Evolutionary conservation across 2,113 vertebrate species (phyloP), one percentile per base, ranked within the genome.

Genomic region (Alligator sinensis): DNA sequence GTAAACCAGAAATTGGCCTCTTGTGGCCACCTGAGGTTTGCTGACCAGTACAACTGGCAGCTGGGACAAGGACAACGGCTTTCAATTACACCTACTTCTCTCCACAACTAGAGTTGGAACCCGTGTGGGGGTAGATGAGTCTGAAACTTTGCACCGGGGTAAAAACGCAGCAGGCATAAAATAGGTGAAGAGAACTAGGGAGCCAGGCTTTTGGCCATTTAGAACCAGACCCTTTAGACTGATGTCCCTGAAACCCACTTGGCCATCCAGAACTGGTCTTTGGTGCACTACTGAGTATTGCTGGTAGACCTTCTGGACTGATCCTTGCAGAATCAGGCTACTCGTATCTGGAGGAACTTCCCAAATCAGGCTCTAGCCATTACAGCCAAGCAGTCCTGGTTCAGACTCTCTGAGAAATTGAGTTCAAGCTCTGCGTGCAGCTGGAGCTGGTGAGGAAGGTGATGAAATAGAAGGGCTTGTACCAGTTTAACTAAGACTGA

Each of bases 61-160:
- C 75, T 91, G 70, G 63, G 58, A 82, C 1, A 16, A 68, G 84
- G 16, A 3, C 19, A 25, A 74, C n/a, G 85, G 74, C 77, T 78
- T 77, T 59, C 63, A 82, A 0, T 57, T 2, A 4, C n/a, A 6
- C 9, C 54, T 86, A 11, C 30, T 24, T 38, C 72, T 88, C 38
- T 24, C 21, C 63, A 5, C 17, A 21, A 18, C 2, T n/a, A 11
- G 34, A 2, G 2, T 6, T 4, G 64, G 5, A 61, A 47, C 0
- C 64, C 19, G 5, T n/a, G 27, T 21, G 30, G 68, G 30, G 11
- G 13, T 47, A 21, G 21, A 72, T 18, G 34, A 72, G 34, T 30
- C 21, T 70, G 77, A 77, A 60, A 30, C 64, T 76, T 84, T 82
- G 61, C 4, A 6, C 16, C 17, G 62, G 47, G 54, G 19, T 12